Evolutionary conservation across 2,797 vertebrate genomes (phyloP), one percentile per base, ranked within the genome.

Genomic region (Scleropages formosus): DNA sequence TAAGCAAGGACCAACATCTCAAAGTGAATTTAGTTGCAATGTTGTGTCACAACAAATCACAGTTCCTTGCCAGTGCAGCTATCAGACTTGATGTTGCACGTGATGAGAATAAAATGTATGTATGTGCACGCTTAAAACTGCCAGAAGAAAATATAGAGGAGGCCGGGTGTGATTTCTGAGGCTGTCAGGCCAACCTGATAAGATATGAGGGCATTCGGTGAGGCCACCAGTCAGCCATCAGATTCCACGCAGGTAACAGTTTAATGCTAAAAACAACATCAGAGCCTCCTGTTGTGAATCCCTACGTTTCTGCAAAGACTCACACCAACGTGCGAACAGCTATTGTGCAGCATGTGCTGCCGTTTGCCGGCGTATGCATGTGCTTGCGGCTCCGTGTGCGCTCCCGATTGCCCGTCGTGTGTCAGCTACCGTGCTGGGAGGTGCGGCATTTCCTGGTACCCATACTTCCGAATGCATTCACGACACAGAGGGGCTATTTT

Each of bases 191-290:
- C 56, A 72, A 63, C 69, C 63, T 12, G 31, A 24, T 22, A 26
- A 80, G 83, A 82, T 82, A 81, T 84, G 82, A 75, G 56, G 22
- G 83, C 84, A 6, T 39, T 39, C 39, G 31, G 39, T 39, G 2
- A 82, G 83, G 85, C 61, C 62, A 22, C 71, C 82, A 80, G 75
- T 77, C 77, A 84, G 85, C 78, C 87, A 89, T 87, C 88, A 90
- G 88, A 89, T 92, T 90, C 86, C 85, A 85, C 91, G 88, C 88
- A 92, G 90, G 91, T 92, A 89, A 85, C 90, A 89, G 78, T 81
- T 31, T 81, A 75, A 85, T 89, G 91, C 87, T 85, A 92, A 89
- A 80, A 90, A 90, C 88, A 91, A 91, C 87, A 88, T 76, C 88
- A 84, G 79, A 87, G 88, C 87, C 86, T 56, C 27, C 74, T 92